A percentile compares a stretch with the other conserved stretches of the same genome.
Evolutionary conservation across 2,888 invertebrate genomes (phyloP).

Genomic region (Boloria selene): DNA sequence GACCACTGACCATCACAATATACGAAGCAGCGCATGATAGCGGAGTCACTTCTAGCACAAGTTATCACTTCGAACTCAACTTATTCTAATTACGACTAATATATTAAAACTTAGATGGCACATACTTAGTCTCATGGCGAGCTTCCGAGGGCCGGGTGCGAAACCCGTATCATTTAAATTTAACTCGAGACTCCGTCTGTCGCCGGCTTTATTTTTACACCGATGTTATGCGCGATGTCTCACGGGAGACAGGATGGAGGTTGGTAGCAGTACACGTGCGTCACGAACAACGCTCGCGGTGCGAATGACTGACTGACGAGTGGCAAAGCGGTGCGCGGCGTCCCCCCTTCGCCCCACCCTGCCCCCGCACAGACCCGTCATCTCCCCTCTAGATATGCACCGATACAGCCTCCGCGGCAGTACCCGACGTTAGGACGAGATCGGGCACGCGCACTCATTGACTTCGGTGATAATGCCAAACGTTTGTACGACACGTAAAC

Average conservation of each 20-base stretch:
- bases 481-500: conserved; percentile 62
- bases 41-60: conserved; percentile 35
- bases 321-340: conserved; percentile 51
- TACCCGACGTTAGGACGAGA: conserved; percentile 53
- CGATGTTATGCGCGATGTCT: conserved; percentile 64
- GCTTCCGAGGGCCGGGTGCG: conserved; percentile 65
- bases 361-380: conserved; percentile 37
- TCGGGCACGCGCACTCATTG: conserved; percentile 67
- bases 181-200: conserved; percentile 77
- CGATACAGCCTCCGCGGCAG: conserved; percentile 72
- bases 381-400: conserved; percentile 52
- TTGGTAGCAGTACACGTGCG: conserved; percentile 50
- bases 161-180: conserved; percentile 79
- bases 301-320: conserved; percentile 55
- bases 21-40: background rate
- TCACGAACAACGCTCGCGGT: conserved; percentile 56
- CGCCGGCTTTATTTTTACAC: conserved; percentile 81
- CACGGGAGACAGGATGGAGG: conserved; percentile 52
- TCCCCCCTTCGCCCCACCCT: conserved; percentile 49
- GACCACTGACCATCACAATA: background rate
- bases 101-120: conserved; percentile 56
- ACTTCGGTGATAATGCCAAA: conserved; percentile 63
- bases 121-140: conserved; percentile 79
- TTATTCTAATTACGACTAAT: conserved; percentile 25
- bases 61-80: conserved; percentile 25